phyloP scores from a whole-genome alignment of 2,888 invertebrate genomes.

The Eupithecia exiguata region DNA sequence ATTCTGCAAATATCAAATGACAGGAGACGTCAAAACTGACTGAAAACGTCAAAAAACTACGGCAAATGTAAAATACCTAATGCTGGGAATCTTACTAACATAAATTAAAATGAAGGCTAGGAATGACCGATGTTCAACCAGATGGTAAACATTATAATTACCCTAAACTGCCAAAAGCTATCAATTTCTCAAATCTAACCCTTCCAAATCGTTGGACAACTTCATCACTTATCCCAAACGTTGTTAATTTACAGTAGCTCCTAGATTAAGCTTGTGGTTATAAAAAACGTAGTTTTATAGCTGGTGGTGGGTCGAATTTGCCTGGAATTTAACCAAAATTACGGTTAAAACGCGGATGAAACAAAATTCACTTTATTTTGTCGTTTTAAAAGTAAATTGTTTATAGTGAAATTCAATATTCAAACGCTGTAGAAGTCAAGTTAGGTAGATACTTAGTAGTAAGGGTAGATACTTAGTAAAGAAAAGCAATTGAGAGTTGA shows the following conservation, averaged over 20 bases:
- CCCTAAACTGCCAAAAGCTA: background rate
- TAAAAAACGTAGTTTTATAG: conserved; percentile 54
- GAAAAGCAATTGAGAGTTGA: background rate
- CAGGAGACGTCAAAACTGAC: too few species aligned
- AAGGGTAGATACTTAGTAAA: background rate
- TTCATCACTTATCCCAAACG: conserved; percentile 32
- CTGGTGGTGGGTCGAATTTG: conserved; percentile 18
- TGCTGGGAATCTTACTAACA: too few species aligned
- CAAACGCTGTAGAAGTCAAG: background rate
- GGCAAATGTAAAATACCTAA: too few species aligned
- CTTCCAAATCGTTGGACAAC: conserved; percentile 27
- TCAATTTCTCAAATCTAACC: conserved; percentile 28
- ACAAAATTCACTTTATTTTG: background rate
- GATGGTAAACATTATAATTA: background rate
- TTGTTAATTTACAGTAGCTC: conserved; percentile 44
- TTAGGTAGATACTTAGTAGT: background rate
- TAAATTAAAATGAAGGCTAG: background rate
- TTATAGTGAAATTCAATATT: background rate
- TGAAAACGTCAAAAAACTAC: too few species aligned
- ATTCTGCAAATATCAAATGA: too few species aligned
- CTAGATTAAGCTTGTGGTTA: conserved; percentile 49
- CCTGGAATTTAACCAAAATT: background rate
- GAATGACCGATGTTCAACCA: background rate
- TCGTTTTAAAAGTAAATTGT: background rate
- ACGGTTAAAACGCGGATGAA: background rate